Percentiles rank a stretch among this genome's conserved stretches.
Evolutionary conservation across 1,140 invertebrate species (phyloP).

Genomic region (Macrocentrus cingulum): DNA sequence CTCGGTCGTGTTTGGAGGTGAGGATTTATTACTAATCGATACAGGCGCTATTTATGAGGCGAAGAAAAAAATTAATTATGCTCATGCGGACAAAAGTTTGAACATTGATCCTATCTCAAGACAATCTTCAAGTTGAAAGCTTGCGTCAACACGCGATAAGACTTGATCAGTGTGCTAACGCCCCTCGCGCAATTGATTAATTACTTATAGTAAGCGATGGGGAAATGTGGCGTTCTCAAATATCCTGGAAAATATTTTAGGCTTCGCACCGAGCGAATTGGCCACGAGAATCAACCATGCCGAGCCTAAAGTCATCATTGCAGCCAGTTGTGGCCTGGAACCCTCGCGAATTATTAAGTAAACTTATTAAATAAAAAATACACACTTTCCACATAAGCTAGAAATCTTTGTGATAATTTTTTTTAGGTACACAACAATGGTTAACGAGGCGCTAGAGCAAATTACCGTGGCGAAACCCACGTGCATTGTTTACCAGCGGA

Average conservation of each 20-base stretch:
- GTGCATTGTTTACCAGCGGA: constrained; percentile 81
- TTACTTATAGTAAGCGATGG: background rate
- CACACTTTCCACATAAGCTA: too few species aligned
- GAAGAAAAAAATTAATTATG: constrained; percentile 7
- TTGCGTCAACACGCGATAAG: constrained; percentile 22
- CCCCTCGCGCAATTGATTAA: constrained; percentile 27
- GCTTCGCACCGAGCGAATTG: constrained; percentile 86
- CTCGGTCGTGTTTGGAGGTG: constrained; percentile 86
- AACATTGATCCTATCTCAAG: constrained; percentile 1
- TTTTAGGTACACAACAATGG: constrained; percentile 79
- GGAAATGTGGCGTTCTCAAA: constrained; percentile 6
- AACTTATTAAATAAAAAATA: background rate
- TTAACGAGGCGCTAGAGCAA: constrained; percentile 80
- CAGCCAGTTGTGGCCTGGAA: constrained; percentile 88
- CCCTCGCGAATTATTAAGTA: constrained; percentile 80
- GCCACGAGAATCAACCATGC: constrained; percentile 84
- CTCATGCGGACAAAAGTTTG: background rate
- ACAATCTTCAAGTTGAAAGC: background rate
- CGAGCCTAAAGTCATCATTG: constrained; percentile 83
- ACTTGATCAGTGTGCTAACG: constrained; percentile 27
- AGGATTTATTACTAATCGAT: constrained; percentile 22
- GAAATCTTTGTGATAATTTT: constrained; percentile 10
- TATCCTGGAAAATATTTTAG: constrained; percentile 51
- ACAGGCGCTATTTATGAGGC: background rate
- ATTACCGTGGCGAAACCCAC: constrained; percentile 70